A percentile compares a stretch with the other conserved stretches of the same genome.
Evolutionary conservation across 2,113 vertebrate genomes (phyloP).

Genomic region (Colaptes auratus): DNA sequence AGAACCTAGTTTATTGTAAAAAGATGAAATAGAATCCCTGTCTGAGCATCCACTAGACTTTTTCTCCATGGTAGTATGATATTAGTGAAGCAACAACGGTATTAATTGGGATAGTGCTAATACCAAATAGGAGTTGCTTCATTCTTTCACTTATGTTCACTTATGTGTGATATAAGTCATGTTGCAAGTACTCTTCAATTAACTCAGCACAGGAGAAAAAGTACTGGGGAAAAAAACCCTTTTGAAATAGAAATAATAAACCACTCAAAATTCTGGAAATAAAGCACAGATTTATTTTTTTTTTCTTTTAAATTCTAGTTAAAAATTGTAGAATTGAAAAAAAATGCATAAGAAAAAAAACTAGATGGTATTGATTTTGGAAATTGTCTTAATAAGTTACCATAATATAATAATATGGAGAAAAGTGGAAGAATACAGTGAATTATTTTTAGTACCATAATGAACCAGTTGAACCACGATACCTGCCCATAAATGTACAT

Average conservation of each 20-base stretch:
- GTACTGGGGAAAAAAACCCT: neutral
- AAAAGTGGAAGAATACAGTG: neutral
- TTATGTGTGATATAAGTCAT: accelerated
- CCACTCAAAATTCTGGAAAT: no score
- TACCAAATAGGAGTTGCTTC: accelerated
- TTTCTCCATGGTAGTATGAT: neutral
- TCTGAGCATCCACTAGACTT: accelerated
- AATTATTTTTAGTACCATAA: no score
- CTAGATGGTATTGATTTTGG: neutral
- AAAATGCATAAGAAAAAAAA: neutral
- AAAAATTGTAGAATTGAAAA: neutral
- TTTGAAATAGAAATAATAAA: no score
- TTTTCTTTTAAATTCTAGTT: no score
- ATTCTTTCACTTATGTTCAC: neutral
- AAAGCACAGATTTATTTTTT: no score
- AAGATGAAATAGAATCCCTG: neutral
- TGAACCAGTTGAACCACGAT: neutral
- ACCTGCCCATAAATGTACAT: neutral
- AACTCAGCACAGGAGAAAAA: accelerated
- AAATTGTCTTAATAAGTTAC: neutral
- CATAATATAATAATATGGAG: accelerated
- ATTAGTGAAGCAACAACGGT: no score
- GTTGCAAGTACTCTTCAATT: neutral
- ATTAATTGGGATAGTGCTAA: no score
- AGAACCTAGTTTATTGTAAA: neutral